Evolutionary conservation across 1,140 invertebrate species (phyloP), one percentile per base, ranked within the genome.

Genomic region (Trissolcus basalis): DNA sequence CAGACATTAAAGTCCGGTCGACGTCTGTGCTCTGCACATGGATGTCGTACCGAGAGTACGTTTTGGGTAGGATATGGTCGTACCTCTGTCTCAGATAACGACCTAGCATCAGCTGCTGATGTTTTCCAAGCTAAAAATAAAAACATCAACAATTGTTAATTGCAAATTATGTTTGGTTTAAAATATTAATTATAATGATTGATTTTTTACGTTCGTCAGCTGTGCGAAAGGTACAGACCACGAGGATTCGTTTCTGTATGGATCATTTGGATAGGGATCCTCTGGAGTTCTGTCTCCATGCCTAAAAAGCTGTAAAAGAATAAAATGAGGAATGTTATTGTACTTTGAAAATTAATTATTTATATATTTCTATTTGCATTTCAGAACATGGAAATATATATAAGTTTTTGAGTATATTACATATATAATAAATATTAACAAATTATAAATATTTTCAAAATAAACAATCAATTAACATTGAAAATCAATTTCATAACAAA

Each of bases 1-100:
- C 96, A 76, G 95, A 97, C 94, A 96, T 97, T 5, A 98, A 85
- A 11, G 96, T 96, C 14, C 96, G 90, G 88, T 98, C 95, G 1
- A 93, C 92, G 87, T 96, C 94, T 1, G 96, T 97, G 54, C 95
- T 96, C 49, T 89, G 89, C 0, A 96, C 85, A 77, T 91, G 91
- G 49, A 96, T 90, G 81, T 96, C 90, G 75, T 88, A 85, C 39
- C 80, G 81, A 65, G 88, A 89, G 76, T 93, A 93, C 0, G 67
- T 58, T 5, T 82, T 16, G 11, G 88, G 89, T 15, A 93, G 80
- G 35, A 93, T 89, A 56, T 88, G 86, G 55, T 81, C 64, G 84
- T 97, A 97, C 7, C 93, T 89, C 33, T 91, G 80, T n/a, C 94
- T 87, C 0, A 97, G 83, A 91, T 91, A 96, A 81, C 92, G 87